Base-by-base conservation (phyloP, 1,140 invertebrate species). In the Lepidurus apus region DNA sequence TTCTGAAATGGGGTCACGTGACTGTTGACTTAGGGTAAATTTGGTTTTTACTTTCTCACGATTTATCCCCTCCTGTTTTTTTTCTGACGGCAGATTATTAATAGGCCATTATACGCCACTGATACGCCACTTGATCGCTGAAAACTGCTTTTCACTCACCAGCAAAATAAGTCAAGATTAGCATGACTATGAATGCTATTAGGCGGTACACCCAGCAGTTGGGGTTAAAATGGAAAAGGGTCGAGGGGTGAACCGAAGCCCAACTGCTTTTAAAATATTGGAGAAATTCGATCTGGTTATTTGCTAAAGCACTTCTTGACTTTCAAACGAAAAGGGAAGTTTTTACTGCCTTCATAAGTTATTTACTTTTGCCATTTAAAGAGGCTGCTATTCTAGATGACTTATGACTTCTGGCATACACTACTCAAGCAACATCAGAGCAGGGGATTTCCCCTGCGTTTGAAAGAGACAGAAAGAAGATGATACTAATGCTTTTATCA, bases 61-160 rank as follows among this genome's bases (percentile, higher is more conserved):
- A 65, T 65, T 65, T 65, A n/a, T 65, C 21, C 53, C 53, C 53
- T 21, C 13, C 53, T 7, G 13, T 65, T 65, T 21, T 65, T 17
- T 13, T 13, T 65, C 21, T 7, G 21, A 65, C 6, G n/a, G 53
- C n/a, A 65, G 53, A 65, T 65, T 65, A 65, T 65, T 65, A 65
- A 65, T 65, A 65, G 53, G 53, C 53, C 53, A 65, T 65, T 65
- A 65, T 65, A 65, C n/a, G 53, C 53, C 53, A 65, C 34, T 65
- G 53, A 65, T 65, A 65, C 53, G 53, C 17, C 21, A 65, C 53
- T 65, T 65, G 53, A 65, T n/a, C 53, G 17, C 53, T n/a, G 21
- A 65, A 65, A 65, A 65, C 53, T 13, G 8, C 53, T 65, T 65
- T 65, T 65, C 21, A 17, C 34, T 34, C 34, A 34, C 34, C 34